A percentile compares a stretch with the other conserved stretches of the same genome.
Evolutionary conservation across 2,888 invertebrate species (phyloP).

Genomic region (Spatulosminthurus flaviceps): DNA sequence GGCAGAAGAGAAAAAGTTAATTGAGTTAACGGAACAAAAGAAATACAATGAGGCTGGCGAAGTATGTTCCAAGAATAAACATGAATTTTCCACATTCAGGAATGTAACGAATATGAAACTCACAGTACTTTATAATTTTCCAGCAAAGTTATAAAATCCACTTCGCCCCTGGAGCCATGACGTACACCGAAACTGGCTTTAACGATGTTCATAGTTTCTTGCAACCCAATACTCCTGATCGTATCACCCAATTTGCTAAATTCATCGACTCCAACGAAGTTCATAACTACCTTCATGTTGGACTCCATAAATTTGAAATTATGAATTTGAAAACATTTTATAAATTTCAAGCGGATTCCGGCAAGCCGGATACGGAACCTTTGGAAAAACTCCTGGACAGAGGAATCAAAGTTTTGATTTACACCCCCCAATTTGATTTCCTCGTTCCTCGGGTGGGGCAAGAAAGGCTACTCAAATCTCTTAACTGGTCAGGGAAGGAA

Average conservation of each 20-base stretch:
- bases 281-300: constrained; percentile 48
- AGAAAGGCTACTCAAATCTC: constrained; percentile 65
- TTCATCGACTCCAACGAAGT: constrained; percentile 77
- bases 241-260: constrained; percentile 69
- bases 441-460: constrained; percentile 89
- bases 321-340: no score
- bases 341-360: no score
- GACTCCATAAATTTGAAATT: no score
- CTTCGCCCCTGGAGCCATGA: neutral
- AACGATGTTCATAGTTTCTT: neutral
- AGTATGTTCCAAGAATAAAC: no score
- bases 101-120: no score
- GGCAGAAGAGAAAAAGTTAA: constrained; percentile 71
- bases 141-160: neutral
- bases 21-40: constrained; percentile 73
- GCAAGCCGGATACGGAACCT: neutral
- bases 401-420: constrained; percentile 71
- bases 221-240: neutral
- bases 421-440: constrained; percentile 90
- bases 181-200: neutral
- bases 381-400: constrained; percentile 70
- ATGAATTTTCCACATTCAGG: neutral
- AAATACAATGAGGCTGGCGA: constrained; percentile 66
- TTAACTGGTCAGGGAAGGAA: constrained; percentile 73
- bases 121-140: no score